These are phyloP conservation scores for Congeria kusceri DNA, from an alignment of 2,888 invertebrate species.

Conservation along the genomic window DNA sequence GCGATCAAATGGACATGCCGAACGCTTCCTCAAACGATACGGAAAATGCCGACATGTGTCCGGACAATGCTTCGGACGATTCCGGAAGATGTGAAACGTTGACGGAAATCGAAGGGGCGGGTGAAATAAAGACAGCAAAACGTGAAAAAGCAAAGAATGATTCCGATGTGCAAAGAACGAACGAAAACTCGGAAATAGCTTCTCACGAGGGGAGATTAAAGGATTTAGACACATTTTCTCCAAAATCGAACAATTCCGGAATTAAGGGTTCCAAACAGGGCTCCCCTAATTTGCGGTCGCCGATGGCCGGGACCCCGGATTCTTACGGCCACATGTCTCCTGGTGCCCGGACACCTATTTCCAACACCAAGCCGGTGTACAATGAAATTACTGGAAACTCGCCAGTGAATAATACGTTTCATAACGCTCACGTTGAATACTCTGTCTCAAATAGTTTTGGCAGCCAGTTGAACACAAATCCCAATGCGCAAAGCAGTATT, in stretches of 20 bases:
- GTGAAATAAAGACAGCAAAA: background rate
- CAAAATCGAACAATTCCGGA: background rate
- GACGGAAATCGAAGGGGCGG: background rate
- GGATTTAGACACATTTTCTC: background rate
- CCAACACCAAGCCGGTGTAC: background rate
- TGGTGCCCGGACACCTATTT: background rate
- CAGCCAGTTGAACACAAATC: background rate
- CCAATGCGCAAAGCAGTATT: background rate
- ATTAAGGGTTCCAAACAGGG: background rate
- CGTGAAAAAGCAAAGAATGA: background rate
- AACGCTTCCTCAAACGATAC: background rate
- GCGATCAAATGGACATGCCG: conserved; percentile 42
- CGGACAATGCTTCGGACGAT: conserved; percentile 5
- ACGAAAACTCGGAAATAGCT: conserved; percentile 6
- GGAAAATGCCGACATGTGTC: background rate
- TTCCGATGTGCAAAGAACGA: background rate
- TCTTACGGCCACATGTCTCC: background rate
- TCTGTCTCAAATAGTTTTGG: background rate
- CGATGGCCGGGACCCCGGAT: background rate
- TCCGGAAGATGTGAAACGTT: background rate
- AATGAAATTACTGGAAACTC: background rate
- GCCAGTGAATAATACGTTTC: background rate
- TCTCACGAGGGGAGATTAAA: conserved; percentile 3
- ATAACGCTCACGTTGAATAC: background rate
- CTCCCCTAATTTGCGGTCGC: conserved; percentile 1